These are phyloP conservation scores for Drosophila colorata DNA, from an alignment of 2,888 invertebrate genomes.

Conservation along the genomic window DNA sequence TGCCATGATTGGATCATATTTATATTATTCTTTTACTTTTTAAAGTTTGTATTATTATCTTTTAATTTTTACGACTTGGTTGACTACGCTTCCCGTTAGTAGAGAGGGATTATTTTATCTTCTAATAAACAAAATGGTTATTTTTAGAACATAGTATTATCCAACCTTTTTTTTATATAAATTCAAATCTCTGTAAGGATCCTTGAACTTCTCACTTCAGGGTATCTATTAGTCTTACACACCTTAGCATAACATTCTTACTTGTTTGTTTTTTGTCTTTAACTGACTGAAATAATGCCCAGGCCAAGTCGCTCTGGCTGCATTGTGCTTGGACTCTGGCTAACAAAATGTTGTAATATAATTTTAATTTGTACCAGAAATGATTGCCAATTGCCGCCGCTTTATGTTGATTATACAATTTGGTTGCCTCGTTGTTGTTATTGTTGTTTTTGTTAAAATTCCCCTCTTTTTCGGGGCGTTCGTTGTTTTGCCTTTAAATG, in stretches of 20 bases:
- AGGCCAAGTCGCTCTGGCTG: slow-evolving; percentile 29
- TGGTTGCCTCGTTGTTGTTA: slow-evolving; percentile 12
- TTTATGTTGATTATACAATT: slow-evolving; percentile 71
- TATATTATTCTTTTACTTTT: too few relatives aligned
- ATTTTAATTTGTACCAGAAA: slow-evolving; percentile 76
- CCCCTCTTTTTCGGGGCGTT: slow-evolving; percentile 24
- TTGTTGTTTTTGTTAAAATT: background rate
- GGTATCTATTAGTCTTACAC: slow-evolving; percentile 1
- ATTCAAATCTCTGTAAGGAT: background rate
- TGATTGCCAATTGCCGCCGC: slow-evolving; percentile 73
- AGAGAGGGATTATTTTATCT: too few relatives aligned
- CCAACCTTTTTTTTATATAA: too few relatives aligned
- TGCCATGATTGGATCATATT: too few relatives aligned
- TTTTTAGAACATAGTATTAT: too few relatives aligned
- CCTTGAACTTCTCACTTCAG: slow-evolving; percentile 4
- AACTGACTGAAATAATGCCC: slow-evolving; percentile 44
- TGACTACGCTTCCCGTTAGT: too few relatives aligned
- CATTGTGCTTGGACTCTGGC: slow-evolving; percentile 50
- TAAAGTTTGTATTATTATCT: too few relatives aligned
- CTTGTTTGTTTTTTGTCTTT: slow-evolving; percentile 39
- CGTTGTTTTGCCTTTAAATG: slow-evolving; percentile 41
- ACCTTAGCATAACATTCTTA: background rate
- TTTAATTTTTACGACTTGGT: too few relatives aligned
- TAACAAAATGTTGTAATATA: slow-evolving; percentile 73
- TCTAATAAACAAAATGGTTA: too few relatives aligned